phyloP scores from a whole-genome alignment of 2,797 vertebrate genomes.

The Heteromormyrus szaboi region DNA sequence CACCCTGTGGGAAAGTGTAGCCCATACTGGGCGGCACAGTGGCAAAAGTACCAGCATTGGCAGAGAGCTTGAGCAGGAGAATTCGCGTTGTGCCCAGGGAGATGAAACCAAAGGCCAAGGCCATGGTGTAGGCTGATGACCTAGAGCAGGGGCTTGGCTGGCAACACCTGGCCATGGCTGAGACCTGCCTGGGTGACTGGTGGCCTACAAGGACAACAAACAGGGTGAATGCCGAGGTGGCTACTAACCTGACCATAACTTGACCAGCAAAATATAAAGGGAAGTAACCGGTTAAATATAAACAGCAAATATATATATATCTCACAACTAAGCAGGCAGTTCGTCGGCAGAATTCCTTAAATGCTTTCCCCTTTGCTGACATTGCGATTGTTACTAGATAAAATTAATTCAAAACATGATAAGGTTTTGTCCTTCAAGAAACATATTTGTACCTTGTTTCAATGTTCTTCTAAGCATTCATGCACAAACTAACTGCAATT shows the following conservation, averaged over 20 bases:
- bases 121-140: conserved; percentile 68
- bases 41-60: conserved; percentile 71
- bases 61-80: conserved; percentile 86
- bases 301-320: neutral
- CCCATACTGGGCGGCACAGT: neutral
- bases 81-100: conserved; percentile 82
- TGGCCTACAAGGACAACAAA: neutral
- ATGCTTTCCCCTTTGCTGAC: neutral
- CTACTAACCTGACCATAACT: neutral
- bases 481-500: neutral
- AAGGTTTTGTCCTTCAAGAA: neutral
- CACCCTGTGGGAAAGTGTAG: neutral
- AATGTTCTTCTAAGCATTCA: neutral
- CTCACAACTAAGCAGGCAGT: neutral
- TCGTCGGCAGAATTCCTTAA: neutral
- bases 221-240: neutral
- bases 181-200: neutral
- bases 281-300: neutral
- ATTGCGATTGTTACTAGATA: neutral
- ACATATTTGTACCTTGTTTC: neutral
- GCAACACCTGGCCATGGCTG: conserved; percentile 48
- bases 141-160: conserved; percentile 56
- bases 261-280: neutral
- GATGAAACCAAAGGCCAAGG: conserved; percentile 75
- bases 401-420: neutral